Evolutionary conservation across 2,797 vertebrate genomes (phyloP), one percentile per base, ranked within the genome.

Genomic region (Takifugu ocellatus): DNA sequence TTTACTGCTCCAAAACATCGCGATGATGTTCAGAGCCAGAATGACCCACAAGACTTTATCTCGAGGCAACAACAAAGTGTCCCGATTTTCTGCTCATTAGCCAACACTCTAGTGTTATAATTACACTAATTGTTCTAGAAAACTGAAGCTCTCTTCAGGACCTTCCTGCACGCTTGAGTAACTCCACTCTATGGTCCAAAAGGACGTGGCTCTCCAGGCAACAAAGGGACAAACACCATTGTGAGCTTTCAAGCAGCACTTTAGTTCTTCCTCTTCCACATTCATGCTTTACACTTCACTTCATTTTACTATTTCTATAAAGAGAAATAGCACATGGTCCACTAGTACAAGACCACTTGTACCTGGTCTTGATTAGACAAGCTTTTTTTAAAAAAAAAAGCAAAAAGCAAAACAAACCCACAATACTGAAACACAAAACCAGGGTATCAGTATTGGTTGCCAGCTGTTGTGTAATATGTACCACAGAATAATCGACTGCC

Each of bases 91-190:
- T 63, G 59, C 57, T 67, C 70, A 71, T 77, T 77, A 68, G 44
- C 66, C 54, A 24, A 49, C 25, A 39, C 46, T 63, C 36, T 66
- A 72, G 51, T 54, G 44, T 68, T 70, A 47, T 56, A 78, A 80
- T 78, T 71, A 63, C 57, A 60, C 56, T 79, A 81, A 84, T 74
- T 84, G 70, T 57, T 69, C 21, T 36, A 25, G 59, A 68, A 75
- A 70, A 75, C 21, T 6, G 61, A 76, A 76, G 68, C 54, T 25
- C 70, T 68, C 80, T 60, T 76, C 64, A 57, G 64, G 39, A 47
- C 46, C 1, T 31, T 49, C 49, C 63, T 50, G 31, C 51, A 77
- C 56, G 79, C 82, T 66, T 80, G 84, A 87, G 78, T 72, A 75
- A 59, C 48, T 62, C 49, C 49, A 25, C 49, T 83, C 75, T 86